Base-by-base conservation (phyloP, 2,888 invertebrate genomes). In the Volucella zonaria region DNA sequence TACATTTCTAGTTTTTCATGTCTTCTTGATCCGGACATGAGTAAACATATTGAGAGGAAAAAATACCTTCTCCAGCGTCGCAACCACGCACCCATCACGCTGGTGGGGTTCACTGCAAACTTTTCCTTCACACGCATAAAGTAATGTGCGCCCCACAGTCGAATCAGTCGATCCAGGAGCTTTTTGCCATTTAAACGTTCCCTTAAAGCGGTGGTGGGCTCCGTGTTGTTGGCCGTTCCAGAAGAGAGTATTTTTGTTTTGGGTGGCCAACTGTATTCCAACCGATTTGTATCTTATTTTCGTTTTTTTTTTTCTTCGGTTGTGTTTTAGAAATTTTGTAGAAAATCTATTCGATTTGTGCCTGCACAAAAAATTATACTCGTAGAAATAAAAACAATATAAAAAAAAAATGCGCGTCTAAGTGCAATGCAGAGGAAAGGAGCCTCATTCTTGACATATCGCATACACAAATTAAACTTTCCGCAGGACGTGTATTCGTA, bases 81-180 rank as follows among this genome's bases (percentile, higher is more conserved):
- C 23, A 58, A 79, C 71, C 66, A 74, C 66, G 76, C 67, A 73
- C 61, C 74, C 40, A 74, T 18, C 56, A 14, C 11, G 45, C 58
- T 68, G 77, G 85, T 81, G 77, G 81, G 76, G 76, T 85, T 76
- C 81, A 85, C 67, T 54, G 73, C 67, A 76, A 85, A 85, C 85
- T 85, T 85, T 85, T 31, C 31, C 31, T 31, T 85, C 73, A 81
- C 73, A 85, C 85, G 85, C 85, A 85, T 85, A 85, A 81, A 76
- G 85, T 76, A 85, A 85, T 68, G 85, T 85, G 85, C 85, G 85
- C 80, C 76, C 75, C 83, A 80, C 70, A 47, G 76, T 80, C 47
- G 85, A 85, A 77, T 85, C 80, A 85, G 85, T 85, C 85, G 85
- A 85, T 81, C 80, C 73, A 85, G 81, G 77, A 85, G 85, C 85